These are phyloP conservation scores for Scomberomorus guttatus DNA, from an alignment of 2,797 vertebrate species.

Conservation along the genomic window DNA sequence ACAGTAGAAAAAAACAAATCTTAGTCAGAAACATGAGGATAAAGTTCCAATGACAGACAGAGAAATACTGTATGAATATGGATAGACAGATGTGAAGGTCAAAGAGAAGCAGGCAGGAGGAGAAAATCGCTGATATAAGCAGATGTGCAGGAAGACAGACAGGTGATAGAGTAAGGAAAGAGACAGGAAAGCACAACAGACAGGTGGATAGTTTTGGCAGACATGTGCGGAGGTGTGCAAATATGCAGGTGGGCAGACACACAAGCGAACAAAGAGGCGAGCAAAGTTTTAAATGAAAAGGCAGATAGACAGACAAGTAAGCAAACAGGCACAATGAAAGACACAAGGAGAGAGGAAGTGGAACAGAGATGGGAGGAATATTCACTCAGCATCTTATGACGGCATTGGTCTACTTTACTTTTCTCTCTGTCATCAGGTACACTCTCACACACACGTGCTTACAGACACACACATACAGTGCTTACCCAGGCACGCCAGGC, in stretches of 20 bases:
- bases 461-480: conserved; percentile 31
- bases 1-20: neutral
- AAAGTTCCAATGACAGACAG: neutral
- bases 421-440: conserved; percentile 23
- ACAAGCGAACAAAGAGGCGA: conserved; percentile 46
- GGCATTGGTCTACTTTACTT: conserved; percentile 31
- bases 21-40: neutral
- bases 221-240: conserved; percentile 53
- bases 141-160: conserved; percentile 17
- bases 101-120: conserved; percentile 8
- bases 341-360: conserved; percentile 14
- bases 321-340: conserved; percentile 45
- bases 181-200: conserved; percentile 20
- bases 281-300: conserved; percentile 58
- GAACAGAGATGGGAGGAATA: conserved; percentile 21
- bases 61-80: neutral
- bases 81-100: conserved; percentile 6
- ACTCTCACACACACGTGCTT: neutral
- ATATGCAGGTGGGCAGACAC: conserved; percentile 51
- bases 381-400: conserved; percentile 37
- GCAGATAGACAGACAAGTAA: conserved; percentile 44
- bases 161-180: neutral
- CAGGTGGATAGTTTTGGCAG: conserved; percentile 47
- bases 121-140: conserved; percentile 24
- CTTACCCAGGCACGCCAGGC: conserved; percentile 61